These are phyloP conservation scores for Drosophila varians DNA, from an alignment of 1,140 invertebrate species.

Conservation along the genomic window DNA sequence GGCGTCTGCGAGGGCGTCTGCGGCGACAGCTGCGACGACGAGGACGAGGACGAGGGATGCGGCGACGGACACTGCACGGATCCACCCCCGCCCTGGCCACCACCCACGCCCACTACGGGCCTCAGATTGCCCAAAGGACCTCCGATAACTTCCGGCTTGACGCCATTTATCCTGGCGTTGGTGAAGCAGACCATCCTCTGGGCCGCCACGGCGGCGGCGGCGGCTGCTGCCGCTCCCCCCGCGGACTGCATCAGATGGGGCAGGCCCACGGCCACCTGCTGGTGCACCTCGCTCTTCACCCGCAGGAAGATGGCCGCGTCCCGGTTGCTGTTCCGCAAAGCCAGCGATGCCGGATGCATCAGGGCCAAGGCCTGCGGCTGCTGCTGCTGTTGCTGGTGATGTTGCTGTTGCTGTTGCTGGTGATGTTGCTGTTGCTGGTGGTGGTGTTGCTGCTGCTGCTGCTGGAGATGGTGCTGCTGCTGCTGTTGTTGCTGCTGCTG, in stretches of 20 bases:
- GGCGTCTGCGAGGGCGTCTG: conserved; percentile 86
- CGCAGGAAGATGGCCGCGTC: conserved; percentile 79
- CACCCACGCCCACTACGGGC: conserved; percentile 46
- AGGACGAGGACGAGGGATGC: conserved; percentile 77
- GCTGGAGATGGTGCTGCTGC: conserved; percentile 23
- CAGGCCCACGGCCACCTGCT: conserved; percentile 71
- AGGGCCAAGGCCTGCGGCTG: conserved; percentile 76
- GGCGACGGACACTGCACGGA: conserved; percentile 82
- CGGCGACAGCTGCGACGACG: conserved; percentile 85
- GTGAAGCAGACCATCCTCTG: conserved; percentile 87
- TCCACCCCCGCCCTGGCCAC: conserved; percentile 21
- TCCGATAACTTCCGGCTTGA: conserved; percentile 91
- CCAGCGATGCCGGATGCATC: conserved; percentile 77
- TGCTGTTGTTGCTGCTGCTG: conserved; percentile 63
- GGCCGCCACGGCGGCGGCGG: conserved; percentile 71
- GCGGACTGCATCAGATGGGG: conserved; percentile 71
- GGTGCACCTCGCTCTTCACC: conserved; percentile 82
- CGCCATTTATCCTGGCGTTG: conserved; percentile 88
- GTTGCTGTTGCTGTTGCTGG: conserved; percentile 69
- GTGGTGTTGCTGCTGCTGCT: conserved; percentile 45
- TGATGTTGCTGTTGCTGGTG: conserved; percentile 63
- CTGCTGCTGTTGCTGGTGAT: conserved; percentile 74
- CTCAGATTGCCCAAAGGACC: conserved; percentile 87
- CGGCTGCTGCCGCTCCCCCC: conserved; percentile 62
- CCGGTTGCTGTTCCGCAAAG: conserved; percentile 72